phyloP scores from a whole-genome alignment of 2,113 vertebrate species.

The Spilogale gracilis region DNA sequence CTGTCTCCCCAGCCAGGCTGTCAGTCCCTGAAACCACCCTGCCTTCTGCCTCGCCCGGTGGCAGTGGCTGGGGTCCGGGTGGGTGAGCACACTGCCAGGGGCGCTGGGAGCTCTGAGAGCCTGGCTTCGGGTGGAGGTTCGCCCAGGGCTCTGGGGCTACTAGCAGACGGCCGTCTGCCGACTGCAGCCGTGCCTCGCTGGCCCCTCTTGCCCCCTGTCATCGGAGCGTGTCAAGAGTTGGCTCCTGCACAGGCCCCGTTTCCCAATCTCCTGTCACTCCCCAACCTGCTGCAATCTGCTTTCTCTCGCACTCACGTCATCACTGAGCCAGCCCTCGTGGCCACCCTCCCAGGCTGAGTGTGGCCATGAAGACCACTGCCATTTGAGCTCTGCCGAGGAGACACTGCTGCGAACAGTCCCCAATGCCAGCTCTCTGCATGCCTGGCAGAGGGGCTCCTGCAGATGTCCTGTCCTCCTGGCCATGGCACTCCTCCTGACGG shows the following conservation, averaged over 20 bases:
- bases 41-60: constrained; percentile 88
- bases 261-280: neutral
- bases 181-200: fast-evolving
- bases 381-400: neutral
- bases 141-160: fast-evolving
- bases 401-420: fast-evolving
- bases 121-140: neutral
- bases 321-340: neutral
- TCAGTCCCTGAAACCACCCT: neutral
- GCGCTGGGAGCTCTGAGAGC: too few species aligned
- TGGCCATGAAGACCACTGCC: neutral
- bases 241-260: neutral
- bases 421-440: fast-evolving
- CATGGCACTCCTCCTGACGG: neutral
- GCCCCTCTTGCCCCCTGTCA: neutral
- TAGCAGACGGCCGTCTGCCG: neutral
- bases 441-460: neutral
- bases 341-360: neutral
- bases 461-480: neutral
- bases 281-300: neutral
- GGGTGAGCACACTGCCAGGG: neutral
- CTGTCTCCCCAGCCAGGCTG: neutral
- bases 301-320: neutral
- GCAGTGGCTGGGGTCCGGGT: neutral
- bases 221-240: neutral